phyloP scores from a whole-genome alignment of 2,797 vertebrate genomes.

The Paratrypauchen microcephalus region DNA sequence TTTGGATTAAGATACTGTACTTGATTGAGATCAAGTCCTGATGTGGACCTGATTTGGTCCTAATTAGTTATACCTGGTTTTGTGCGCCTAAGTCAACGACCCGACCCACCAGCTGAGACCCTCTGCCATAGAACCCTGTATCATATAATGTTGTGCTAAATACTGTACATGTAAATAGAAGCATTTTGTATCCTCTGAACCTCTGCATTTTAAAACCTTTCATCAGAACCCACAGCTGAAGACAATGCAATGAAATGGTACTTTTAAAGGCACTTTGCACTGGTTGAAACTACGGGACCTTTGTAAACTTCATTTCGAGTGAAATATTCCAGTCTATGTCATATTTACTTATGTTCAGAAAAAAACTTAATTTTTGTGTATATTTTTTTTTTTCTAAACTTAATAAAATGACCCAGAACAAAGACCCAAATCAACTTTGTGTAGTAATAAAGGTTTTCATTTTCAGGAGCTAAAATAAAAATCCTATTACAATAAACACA shows the following conservation, averaged over 20 bases:
- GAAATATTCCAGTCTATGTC: slow-evolving; percentile 23
- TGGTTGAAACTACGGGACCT: slow-evolving; percentile 39
- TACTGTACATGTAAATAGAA: slow-evolving; percentile 60
- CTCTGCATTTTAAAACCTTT: slow-evolving; percentile 40
- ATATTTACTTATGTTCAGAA: slow-evolving; percentile 35
- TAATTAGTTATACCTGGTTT: background rate
- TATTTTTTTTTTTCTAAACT: slow-evolving; percentile 19
- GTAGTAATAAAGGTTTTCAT: too few species aligned
- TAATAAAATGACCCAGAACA: slow-evolving; percentile 21
- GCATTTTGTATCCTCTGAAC: slow-evolving; percentile 40
- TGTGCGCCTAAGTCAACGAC: background rate
- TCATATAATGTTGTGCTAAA: slow-evolving; percentile 46
- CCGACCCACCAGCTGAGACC: slow-evolving; percentile 1
- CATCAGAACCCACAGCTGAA: slow-evolving; percentile 28
- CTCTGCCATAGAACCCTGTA: slow-evolving; percentile 13
- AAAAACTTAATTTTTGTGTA: slow-evolving; percentile 18
- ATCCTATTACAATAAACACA: too few species aligned
- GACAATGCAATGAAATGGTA: slow-evolving; percentile 35
- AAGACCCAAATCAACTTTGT: too few species aligned
- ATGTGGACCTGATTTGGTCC: background rate
- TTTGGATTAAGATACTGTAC: background rate
- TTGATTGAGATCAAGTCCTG: background rate
- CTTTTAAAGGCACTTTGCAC: slow-evolving; percentile 60
- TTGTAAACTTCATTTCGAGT: slow-evolving; percentile 27
- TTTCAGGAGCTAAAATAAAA: too few species aligned